phyloP scores from a whole-genome alignment of 2,113 vertebrate genomes.

The Puma concolor region DNA sequence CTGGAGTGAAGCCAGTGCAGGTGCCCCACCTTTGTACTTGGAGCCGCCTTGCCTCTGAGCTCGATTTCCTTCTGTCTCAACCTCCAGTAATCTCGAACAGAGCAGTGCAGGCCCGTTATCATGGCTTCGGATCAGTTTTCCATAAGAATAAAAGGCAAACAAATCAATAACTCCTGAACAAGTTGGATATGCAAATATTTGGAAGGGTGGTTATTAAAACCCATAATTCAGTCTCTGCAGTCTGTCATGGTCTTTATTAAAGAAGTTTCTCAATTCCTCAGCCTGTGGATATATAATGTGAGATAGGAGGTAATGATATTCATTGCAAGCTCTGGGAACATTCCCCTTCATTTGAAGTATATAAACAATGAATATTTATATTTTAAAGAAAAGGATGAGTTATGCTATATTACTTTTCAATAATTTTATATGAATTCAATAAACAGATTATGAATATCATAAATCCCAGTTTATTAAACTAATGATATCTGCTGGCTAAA shows the following conservation, averaged over 20 bases:
- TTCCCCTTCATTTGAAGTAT: background rate
- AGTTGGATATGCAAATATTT: constrained; percentile 67
- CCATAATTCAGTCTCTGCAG: constrained; percentile 57
- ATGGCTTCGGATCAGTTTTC: background rate
- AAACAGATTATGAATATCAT: constrained; percentile 63
- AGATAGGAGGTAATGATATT: background rate
- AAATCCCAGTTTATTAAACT: constrained; percentile 69
- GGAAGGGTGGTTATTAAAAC: constrained; percentile 66
- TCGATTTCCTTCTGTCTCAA: background rate
- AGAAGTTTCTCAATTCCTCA: constrained; percentile 52
- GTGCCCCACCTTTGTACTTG: accelerated
- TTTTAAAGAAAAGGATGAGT: constrained; percentile 44
- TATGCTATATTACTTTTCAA: constrained; percentile 56
- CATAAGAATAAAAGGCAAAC: background rate
- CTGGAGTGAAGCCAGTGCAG: accelerated
- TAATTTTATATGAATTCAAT: constrained; percentile 66
- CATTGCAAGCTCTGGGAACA: background rate
- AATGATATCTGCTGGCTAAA: constrained; percentile 22
- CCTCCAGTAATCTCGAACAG: accelerated
- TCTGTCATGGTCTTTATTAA: constrained; percentile 55
- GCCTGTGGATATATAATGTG: background rate
- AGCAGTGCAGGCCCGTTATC: background rate
- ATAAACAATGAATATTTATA: constrained; percentile 57
- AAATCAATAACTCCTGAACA: constrained; percentile 53
- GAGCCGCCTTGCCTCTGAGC: accelerated